Base-by-base conservation (phyloP, 2,888 invertebrate species). In the Muschampia plurimacula region DNA sequence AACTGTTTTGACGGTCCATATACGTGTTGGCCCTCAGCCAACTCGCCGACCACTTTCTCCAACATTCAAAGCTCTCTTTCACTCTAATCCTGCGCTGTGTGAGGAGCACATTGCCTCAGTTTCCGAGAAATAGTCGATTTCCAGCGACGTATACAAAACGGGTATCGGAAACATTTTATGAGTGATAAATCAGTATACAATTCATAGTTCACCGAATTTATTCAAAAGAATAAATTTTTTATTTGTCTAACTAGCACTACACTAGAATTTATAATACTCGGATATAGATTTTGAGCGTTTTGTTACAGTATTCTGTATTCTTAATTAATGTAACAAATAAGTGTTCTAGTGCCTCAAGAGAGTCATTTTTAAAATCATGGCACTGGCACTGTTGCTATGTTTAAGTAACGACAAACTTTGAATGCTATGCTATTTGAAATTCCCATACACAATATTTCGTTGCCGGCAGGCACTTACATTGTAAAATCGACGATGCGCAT, bases 111-210 rank as follows among this genome's bases (percentile, higher is more conserved):
- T 90, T 90, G 89, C 89, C 85, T 86, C 88, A 80, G 85, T 87
- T 92, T 90, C 90, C 87, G 86, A 89, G 90, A 90, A 89, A 89
- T 88, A 85, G 88, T 83, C 87, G 86, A 86, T 87, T 89, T 88
- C 89, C 85, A 88, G 78, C 82, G 83, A 85, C 85, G 83, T 84
- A 86, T 84, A 83, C 82, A 82, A 83, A 79, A 86, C 85, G 84
- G 86, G 84, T 85, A 85, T 87, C 87, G 88, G 89, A 90, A 89
- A 89, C 89, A 88, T 88, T 89, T 89, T 90, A 89, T 89, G 85
- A 88, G 85, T 87, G 86, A 87, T 88, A 88, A 88, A 89, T 90
- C 85, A 84, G 82, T 82, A 77, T 74, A 72, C 80, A 83, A 85
- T 83, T 82, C 82, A 83, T 82, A 79, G 78, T 76, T 80, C 77